Evolutionary conservation across 2,888 invertebrate genomes (phyloP).

Genomic region (Xanthorhoe designata): DNA sequence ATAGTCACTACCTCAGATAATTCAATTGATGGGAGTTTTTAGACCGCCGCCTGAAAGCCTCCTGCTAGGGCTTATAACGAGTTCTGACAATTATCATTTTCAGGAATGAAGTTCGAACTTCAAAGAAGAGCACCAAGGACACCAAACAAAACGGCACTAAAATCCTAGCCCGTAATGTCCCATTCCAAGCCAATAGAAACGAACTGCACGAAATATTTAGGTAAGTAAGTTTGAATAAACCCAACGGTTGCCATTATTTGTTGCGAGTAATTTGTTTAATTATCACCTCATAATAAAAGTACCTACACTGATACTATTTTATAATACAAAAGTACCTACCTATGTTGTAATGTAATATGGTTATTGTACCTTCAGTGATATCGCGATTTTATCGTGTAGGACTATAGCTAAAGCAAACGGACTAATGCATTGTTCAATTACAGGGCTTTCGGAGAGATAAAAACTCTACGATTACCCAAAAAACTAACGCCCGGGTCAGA

Average conservation of each 20-base stretch:
- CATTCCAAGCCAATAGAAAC: constrained; percentile 95
- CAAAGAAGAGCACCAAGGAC: constrained; percentile 86
- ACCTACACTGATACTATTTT: too few relatives aligned
- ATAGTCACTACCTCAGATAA: too few relatives aligned
- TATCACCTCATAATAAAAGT: too few relatives aligned
- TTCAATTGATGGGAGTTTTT: too few relatives aligned
- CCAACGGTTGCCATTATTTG: too few relatives aligned
- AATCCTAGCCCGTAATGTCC: constrained; percentile 96
- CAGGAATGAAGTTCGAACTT: constrained; percentile 87
- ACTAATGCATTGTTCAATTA: constrained; percentile 49
- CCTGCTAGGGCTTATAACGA: not conserved
- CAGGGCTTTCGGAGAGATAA: constrained; percentile 97
- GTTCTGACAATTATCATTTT: constrained; percentile 47
- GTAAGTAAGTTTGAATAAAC: constrained; percentile 85
- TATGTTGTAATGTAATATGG: not conserved
- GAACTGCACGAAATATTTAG: constrained; percentile 95
- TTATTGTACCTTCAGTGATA: not conserved
- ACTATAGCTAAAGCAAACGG: not conserved
- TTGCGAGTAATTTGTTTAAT: too few relatives aligned
- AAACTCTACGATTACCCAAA: constrained; percentile 95
- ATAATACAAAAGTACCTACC: not conserved
- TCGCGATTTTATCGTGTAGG: not conserved
- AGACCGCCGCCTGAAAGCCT: too few relatives aligned
- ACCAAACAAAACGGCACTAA: constrained; percentile 92
- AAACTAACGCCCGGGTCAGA: constrained; percentile 92